These are phyloP conservation scores for Henricia sp. DNA, from an alignment of 53 echinoderm and acorn worm genomes.

Conservation along the genomic window DNA sequence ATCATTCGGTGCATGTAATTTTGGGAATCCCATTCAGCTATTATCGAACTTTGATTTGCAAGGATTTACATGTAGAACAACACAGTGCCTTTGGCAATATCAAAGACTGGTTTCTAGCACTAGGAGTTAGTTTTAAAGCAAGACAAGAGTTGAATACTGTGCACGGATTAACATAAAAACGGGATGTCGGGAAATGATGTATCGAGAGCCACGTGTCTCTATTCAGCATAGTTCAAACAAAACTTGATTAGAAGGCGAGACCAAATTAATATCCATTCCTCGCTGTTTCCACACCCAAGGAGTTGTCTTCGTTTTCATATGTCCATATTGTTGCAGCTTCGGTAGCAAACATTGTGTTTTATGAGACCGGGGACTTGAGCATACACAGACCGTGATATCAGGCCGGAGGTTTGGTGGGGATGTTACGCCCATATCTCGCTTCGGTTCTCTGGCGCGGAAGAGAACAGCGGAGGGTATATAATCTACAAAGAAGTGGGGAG, in stretches of 20 bases:
- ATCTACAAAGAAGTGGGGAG: conserved; percentile 2
- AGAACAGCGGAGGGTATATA: not conserved
- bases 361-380: conserved; percentile 17
- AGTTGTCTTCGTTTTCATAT: conserved; percentile 13
- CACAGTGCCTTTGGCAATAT: too few species aligned
- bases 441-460: conserved; percentile 10
- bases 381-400: conserved; percentile 30
- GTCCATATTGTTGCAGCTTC: conserved; percentile 18
- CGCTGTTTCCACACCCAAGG: not conserved
- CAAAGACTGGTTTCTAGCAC: too few species aligned
- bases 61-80: too few species aligned
- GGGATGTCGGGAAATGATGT: not conserved
- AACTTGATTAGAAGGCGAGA: conserved; percentile 38
- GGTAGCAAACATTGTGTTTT: conserved; percentile 25
- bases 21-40: too few species aligned
- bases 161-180: not conserved
- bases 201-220: conserved; percentile 19
- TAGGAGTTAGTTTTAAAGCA: too few species aligned
- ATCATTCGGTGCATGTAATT: too few species aligned
- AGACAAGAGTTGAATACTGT: not conserved
- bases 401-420: conserved; percentile 37
- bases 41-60: too few species aligned
- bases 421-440: conserved; percentile 1
- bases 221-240: conserved; percentile 52
- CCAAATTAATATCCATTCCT: conserved; percentile 51